These are phyloP conservation scores for Calypte anna DNA, from an alignment of 2,113 vertebrate species.

Conservation along the genomic window DNA sequence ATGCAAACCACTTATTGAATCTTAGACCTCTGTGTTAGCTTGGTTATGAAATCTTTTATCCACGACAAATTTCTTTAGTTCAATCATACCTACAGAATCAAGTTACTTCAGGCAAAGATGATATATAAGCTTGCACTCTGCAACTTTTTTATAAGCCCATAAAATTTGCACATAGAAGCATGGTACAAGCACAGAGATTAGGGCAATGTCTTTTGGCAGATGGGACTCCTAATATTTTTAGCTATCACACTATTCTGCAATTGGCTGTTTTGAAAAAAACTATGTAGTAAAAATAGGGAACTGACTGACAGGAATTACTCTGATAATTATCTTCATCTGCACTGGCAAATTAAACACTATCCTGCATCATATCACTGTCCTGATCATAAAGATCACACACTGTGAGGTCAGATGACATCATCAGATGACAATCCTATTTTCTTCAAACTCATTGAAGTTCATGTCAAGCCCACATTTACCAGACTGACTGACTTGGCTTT, in stretches of 20 bases:
- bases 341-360: background rate
- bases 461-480: background rate
- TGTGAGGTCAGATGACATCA: background rate
- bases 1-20: background rate
- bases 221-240: background rate
- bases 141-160: background rate
- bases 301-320: background rate
- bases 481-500: background rate
- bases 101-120: background rate
- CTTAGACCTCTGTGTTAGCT: background rate
- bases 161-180: background rate
- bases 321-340: background rate
- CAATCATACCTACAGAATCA: background rate
- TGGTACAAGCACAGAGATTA: background rate
- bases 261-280: background rate
- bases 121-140: background rate
- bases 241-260: background rate
- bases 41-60: background rate
- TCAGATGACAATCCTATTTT: background rate
- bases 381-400: background rate
- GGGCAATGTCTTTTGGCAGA: background rate
- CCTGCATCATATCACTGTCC: background rate
- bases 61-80: background rate
- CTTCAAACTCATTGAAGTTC: background rate
- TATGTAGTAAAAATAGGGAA: background rate